phyloP scores from a whole-genome alignment of 2,113 vertebrate species.

The Meriones unguiculatus region DNA sequence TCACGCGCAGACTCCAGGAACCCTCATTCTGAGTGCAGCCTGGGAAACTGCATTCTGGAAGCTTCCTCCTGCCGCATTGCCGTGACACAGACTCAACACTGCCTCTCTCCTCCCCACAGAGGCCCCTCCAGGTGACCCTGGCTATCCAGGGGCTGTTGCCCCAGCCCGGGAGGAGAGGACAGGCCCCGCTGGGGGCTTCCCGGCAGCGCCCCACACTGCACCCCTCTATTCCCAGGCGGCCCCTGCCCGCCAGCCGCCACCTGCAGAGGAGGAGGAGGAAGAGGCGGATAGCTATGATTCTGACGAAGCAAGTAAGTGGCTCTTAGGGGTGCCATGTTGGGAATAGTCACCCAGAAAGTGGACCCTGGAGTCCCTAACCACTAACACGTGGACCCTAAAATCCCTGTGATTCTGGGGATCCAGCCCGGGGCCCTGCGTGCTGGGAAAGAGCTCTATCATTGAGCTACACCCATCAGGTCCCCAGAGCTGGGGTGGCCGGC shows the following conservation, averaged over 20 bases:
- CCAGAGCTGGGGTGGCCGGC: no score
- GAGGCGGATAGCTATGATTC: conserved; percentile 98
- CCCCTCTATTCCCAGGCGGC: conserved; percentile 80
- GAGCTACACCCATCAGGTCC: background rate
- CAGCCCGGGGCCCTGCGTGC: background rate
- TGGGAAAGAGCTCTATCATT: background rate
- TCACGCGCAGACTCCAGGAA: background rate
- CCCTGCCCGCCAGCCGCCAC: conserved; percentile 85
- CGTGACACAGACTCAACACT: background rate
- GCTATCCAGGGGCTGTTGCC: conserved; percentile 55
- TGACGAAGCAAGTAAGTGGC: conserved; percentile 95
- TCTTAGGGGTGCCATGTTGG: background rate
- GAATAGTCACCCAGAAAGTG: background rate
- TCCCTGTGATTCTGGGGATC: background rate
- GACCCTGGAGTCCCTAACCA: no score
- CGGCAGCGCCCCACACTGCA: conserved; percentile 74
- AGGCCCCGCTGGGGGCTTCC: conserved; percentile 75
- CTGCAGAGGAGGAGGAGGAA: conserved; percentile 92
- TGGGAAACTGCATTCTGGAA: background rate
- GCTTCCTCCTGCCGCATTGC: background rate
- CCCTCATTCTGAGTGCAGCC: background rate
- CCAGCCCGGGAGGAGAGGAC: conserved; percentile 87
- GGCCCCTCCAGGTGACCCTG: background rate
- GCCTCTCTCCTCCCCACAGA: conserved; percentile 55
- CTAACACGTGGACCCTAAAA: background rate